Base-by-base conservation (phyloP, 2,888 invertebrate species). In the Lycia hirtaria region DNA sequence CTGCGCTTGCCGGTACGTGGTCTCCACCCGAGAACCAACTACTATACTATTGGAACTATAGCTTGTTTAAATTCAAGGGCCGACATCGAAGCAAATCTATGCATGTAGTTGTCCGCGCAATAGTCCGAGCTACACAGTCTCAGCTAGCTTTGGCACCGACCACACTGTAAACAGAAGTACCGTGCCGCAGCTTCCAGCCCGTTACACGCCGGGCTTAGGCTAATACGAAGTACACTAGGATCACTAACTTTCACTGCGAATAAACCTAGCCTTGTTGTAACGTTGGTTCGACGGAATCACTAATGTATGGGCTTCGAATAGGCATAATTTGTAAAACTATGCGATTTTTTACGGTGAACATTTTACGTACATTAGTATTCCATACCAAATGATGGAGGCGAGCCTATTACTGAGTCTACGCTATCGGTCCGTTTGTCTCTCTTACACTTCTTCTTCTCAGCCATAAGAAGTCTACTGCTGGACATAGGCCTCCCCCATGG, bases 161-260 rank as follows among this genome's bases (percentile, higher is more conserved):
- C 48, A 52, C 48, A 60, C 47, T 65, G 64, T 58, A 68, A 68
- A 70, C 65, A 73, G 66, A 75, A 76, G 73, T 73, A 57, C 64
- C 67, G 64, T 65, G 65, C 70, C 71, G 60, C 69, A 69, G 68
- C 69, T 72, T 71, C 68, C 74, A 76, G 66, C 45, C 70, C 77
- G 75, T 79, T 80, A 80, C 73, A 70, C 73, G 65, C 67, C 17
- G 65, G 72, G 71, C 70, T 73, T 63, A 52, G 57, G 67, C 71
- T 77, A 77, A 77, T 77, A 74, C 75, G n/a, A n/a, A n/a, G n/a
- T n/a, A n/a, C n/a, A n/a, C n/a, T n/a, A 68, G 65, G 67, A 62
- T 68, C 68, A 64, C 71, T 68, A 75, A 76, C 78, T 75, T 75
- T 66, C 67, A 60, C 68, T 70, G 64, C 62, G 62, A 65, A 76